These are phyloP conservation scores for Agrenia bidenticulata DNA, from an alignment of 2,888 invertebrate genomes.

Conservation along the genomic window DNA sequence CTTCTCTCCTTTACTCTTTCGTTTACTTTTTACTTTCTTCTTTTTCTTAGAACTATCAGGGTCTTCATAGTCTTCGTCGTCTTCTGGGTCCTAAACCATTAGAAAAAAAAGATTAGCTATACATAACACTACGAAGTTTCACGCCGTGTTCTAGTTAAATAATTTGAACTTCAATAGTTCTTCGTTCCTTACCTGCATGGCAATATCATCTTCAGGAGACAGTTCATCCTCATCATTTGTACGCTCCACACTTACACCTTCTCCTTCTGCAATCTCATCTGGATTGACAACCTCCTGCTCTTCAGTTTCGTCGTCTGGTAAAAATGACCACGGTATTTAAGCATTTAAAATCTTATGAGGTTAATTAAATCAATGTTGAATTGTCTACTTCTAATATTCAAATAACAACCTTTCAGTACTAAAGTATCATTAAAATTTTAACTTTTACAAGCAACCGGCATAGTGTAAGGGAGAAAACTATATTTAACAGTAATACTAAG, in stretches of 20 bases:
- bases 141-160: not conserved
- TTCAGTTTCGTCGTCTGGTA: conserved; percentile 25
- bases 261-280: conserved; percentile 26
- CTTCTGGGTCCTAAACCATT: conserved; percentile 55
- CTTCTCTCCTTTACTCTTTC: conserved; percentile 86
- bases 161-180: not conserved
- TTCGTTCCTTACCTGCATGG: conserved; percentile 19
- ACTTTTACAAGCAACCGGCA: too few relatives aligned
- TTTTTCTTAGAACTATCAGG: conserved; percentile 66
- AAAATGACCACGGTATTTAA: too few relatives aligned
- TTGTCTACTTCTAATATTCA: too few relatives aligned
- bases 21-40: conserved; percentile 86
- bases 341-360: too few relatives aligned
- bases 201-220: conserved; percentile 32
- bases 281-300: conserved; percentile 25
- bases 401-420: too few relatives aligned
- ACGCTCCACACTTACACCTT: conserved; percentile 9
- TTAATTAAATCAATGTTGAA: too few relatives aligned
- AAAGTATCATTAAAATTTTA: too few relatives aligned
- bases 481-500: too few relatives aligned
- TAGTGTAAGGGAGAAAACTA: too few relatives aligned
- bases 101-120: not conserved
- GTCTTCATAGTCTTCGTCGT: conserved; percentile 72
- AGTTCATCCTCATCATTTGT: conserved; percentile 40
- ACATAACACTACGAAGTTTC: not conserved